Evolutionary conservation across 2,113 vertebrate species (phyloP).

Genomic region (Bostrychus sinensis): DNA sequence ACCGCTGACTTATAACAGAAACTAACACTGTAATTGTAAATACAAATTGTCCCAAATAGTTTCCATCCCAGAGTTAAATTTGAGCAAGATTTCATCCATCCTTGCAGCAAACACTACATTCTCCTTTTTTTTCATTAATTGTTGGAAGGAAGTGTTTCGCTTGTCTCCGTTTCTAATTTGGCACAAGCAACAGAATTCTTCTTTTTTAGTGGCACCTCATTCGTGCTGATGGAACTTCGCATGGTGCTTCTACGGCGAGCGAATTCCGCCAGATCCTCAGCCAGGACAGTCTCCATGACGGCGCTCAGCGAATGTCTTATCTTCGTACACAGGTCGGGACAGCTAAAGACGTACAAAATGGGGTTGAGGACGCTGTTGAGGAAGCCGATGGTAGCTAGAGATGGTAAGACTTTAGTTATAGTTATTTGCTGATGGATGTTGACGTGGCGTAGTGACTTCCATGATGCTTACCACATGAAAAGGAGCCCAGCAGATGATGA

Average conservation of each 20-base stretch:
- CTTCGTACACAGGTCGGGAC: constrained; percentile 74
- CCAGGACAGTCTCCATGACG: constrained; percentile 78
- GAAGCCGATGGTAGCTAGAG: constrained; percentile 65
- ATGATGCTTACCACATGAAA: constrained; percentile 79
- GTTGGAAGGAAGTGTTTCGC: background rate
- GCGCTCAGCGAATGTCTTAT: constrained; percentile 74
- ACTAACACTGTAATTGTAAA: no score
- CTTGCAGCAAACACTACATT: no score
- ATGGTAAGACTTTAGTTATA: constrained; percentile 41
- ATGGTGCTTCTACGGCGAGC: constrained; percentile 52
- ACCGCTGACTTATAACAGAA: no score
- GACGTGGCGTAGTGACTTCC: constrained; percentile 51
- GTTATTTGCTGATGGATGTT: rapidly evolving
- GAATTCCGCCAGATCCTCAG: constrained; percentile 72
- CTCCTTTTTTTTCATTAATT: background rate
- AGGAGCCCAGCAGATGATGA: constrained; percentile 81
- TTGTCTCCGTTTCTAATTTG: background rate
- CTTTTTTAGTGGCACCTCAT: constrained; percentile 11
- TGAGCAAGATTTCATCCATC: no score
- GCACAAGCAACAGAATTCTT: background rate
- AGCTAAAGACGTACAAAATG: constrained; percentile 81
- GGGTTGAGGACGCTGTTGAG: constrained; percentile 82
- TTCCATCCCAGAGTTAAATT: background rate
- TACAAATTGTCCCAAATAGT: no score
- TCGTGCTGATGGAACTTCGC: constrained; percentile 8